Evolutionary conservation across 2,888 invertebrate genomes (phyloP), one percentile per base, ranked within the genome.

Genomic region (Phytoseiulus persimilis): DNA sequence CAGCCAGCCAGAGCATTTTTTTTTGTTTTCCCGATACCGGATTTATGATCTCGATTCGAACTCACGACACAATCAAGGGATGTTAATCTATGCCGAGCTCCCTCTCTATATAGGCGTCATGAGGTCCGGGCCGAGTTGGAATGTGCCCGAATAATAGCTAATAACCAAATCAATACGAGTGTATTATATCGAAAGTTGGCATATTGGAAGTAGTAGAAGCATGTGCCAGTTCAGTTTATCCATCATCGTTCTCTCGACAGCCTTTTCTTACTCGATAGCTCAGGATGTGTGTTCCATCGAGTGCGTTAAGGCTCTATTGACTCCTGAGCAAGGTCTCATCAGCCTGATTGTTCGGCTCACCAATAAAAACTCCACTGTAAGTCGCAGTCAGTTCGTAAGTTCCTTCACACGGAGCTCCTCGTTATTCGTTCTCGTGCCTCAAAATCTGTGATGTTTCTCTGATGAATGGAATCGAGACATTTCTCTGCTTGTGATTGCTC

Each of bases 21-120:
- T 65, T 65, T 65, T 65, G 28, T 65, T 65, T 65, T 23, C 65
- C 65, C 65, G 23, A 65, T 65, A 28, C 65, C 65, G 65, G 65
- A 65, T 65, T 65, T 65, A 65, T 65, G 65, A 28, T 65, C 65
- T 65, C 65, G 65, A 65, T 65, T 65, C 65, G 65, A 65, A 65
- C 65, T 65, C 65, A 65, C 65, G 65, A 65, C 65, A 65, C 65
- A 65, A 65, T 65, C 65, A 65, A 65, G 65, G 65, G 65, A 65
- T 65, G 65, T 65, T 65, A 65, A 65, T 65, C 65, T 65, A 65
- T 65, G 65, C 65, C 65, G 5, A 65, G 23, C 28, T 65, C 65
- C 65, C 65, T 65, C 65, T 65, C 65, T 65, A 65, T 65, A 65
- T 65, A 65, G 65, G 28, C 65, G 65, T 65, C 65, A 65, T 23